Evolutionary conservation across 2,888 invertebrate genomes (phyloP).

Genomic region (Euzetes globulus): DNA sequence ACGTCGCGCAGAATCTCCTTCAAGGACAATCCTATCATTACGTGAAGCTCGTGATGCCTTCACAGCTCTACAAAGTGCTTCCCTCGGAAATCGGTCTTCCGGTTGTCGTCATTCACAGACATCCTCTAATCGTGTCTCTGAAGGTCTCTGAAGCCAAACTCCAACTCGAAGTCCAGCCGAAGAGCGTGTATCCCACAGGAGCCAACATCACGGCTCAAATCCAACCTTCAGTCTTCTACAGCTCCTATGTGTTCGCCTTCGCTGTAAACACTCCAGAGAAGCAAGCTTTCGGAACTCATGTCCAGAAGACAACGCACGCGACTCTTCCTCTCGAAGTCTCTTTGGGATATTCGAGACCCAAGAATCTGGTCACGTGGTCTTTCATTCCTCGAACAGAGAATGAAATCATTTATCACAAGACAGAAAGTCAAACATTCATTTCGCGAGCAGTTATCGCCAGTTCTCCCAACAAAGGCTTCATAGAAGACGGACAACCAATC

Average conservation of each 20-base stretch:
- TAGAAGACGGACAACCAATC: conserved; percentile 23
- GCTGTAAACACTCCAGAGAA: conserved; percentile 31
- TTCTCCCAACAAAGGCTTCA: conserved; percentile 29
- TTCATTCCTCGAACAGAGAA: conserved; percentile 33
- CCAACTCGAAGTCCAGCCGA: conserved; percentile 8
- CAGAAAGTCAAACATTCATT: conserved; percentile 37
- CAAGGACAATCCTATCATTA: conserved; percentile 34
- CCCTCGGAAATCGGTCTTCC: conserved; percentile 38
- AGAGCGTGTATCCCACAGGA: conserved; percentile 27
- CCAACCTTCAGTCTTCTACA: conserved; percentile 34
- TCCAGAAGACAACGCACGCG: conserved; percentile 40
- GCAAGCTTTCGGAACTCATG: conserved; percentile 42
- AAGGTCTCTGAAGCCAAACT: conserved; percentile 33
- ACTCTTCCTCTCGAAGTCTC: conserved; percentile 42
- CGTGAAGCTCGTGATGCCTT: conserved; percentile 39
- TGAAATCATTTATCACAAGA: conserved; percentile 36
- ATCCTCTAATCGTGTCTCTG: conserved; percentile 38
- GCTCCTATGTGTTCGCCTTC: conserved; percentile 26
- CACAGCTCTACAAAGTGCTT: conserved; percentile 35
- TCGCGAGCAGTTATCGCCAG: conserved; percentile 32
- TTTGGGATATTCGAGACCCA: conserved; percentile 33
- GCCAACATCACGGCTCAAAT: conserved; percentile 33
- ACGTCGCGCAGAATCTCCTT: background rate
- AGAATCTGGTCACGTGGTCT: conserved; percentile 33
- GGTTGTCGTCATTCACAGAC: conserved; percentile 37